Evolutionary conservation across 2,888 invertebrate species (phyloP).

Genomic region (Stegana nigrithorax): DNA sequence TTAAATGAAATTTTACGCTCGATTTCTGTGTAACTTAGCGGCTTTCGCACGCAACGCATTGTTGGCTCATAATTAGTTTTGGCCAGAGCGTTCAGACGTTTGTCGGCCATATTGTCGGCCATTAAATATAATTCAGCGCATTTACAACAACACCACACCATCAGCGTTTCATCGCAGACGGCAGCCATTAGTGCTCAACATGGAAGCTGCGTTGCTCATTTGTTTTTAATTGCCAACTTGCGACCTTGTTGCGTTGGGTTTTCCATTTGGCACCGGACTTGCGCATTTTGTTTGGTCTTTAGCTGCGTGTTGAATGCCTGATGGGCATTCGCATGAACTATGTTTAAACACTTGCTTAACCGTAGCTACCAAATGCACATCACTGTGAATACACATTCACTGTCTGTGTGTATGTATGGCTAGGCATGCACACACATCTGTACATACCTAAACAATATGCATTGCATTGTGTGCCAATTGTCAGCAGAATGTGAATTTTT

Average conservation of each 20-base stretch:
- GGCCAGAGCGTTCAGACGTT: neutral
- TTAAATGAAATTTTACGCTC: slow-evolving; percentile 56
- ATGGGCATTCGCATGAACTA: too few species aligned
- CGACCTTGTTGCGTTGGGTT: slow-evolving; percentile 57
- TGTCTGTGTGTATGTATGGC: too few species aligned
- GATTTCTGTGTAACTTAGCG: too few species aligned
- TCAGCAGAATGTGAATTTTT: too few species aligned
- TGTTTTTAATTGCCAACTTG: slow-evolving; percentile 62
- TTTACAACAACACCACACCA: slow-evolving; percentile 37
- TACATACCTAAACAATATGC: too few species aligned
- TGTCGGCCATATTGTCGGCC: slow-evolving; percentile 59
- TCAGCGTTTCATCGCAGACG: slow-evolving; percentile 26
- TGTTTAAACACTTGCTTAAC: too few species aligned
- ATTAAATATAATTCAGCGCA: slow-evolving; percentile 58
- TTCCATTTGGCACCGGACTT: slow-evolving; percentile 17
- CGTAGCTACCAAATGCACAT: too few species aligned
- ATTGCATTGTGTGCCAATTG: too few species aligned
- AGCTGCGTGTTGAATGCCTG: too few species aligned
- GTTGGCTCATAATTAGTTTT: neutral
- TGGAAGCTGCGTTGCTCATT: slow-evolving; percentile 62
- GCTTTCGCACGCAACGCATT: slow-evolving; percentile 32
- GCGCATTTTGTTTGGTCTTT: too few species aligned
- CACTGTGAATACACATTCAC: too few species aligned
- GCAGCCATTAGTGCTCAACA: slow-evolving; percentile 57
- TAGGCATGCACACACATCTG: too few species aligned